These are phyloP conservation scores for Neomonachus schauinslandi DNA, from an alignment of 2,113 vertebrate species.

Conservation along the genomic window DNA sequence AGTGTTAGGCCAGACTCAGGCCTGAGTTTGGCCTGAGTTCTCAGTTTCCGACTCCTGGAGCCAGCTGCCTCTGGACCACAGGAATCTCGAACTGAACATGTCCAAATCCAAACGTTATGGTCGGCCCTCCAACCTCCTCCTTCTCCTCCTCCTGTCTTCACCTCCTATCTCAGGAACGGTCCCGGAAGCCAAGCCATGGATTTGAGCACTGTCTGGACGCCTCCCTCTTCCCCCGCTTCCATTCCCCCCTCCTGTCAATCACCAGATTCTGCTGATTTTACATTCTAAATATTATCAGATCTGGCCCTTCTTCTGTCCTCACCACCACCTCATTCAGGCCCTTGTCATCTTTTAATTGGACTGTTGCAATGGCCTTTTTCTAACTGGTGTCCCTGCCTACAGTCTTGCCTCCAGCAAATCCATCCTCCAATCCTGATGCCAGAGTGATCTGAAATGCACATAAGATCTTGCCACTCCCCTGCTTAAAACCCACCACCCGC, in stretches of 20 bases:
- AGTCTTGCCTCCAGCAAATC: conserved; percentile 78
- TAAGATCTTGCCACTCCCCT: conserved; percentile 76
- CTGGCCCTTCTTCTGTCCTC: background rate
- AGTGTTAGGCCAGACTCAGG: background rate
- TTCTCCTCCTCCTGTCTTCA: background rate
- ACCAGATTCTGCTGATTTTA: conserved; percentile 12
- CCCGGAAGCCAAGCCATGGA: background rate
- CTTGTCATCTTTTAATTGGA: conserved; percentile 59
- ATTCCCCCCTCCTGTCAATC: background rate
- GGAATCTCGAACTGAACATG: background rate
- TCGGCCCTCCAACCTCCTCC: background rate
- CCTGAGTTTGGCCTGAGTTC: background rate
- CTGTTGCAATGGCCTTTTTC: conserved; percentile 56
- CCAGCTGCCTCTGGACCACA: background rate
- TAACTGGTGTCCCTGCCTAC: conserved; percentile 80
- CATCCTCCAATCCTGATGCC: conserved; percentile 75
- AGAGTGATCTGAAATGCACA: conserved; percentile 78
- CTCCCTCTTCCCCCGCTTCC: conserved; percentile 12
- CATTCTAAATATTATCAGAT: background rate
- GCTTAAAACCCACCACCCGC: conserved; percentile 74
- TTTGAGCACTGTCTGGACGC: background rate
- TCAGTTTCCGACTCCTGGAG: background rate
- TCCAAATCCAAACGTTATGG: background rate
- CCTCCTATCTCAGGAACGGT: background rate
- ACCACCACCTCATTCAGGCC: conserved; percentile 1